Evolutionary conservation across 2,113 vertebrate species (phyloP).

Genomic region (Grallaria varia): DNA sequence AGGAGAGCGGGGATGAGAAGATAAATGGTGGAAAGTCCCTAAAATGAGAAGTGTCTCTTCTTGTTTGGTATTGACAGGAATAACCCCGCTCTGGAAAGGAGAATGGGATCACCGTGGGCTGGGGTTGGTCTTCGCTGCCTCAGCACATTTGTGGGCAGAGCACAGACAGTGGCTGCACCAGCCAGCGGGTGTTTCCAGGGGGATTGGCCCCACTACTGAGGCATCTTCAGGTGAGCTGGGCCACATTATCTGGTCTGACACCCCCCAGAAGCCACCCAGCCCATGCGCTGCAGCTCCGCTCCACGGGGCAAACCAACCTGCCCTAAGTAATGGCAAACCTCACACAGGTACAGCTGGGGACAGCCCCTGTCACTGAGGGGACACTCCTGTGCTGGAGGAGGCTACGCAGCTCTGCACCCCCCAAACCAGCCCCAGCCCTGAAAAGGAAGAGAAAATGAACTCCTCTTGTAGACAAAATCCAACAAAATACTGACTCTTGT

Average conservation of each 20-base stretch:
- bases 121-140: background rate
- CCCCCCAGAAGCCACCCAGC: background rate
- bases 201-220: rapidly evolving
- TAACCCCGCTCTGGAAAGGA: background rate
- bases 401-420: background rate
- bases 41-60: background rate
- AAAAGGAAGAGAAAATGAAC: background rate
- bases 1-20: background rate
- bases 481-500: background rate
- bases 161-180: rapidly evolving
- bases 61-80: background rate
- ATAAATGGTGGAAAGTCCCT: background rate
- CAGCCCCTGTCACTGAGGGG: background rate
- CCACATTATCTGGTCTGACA: background rate
- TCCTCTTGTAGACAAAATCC: background rate
- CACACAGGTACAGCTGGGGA: rapidly evolving
- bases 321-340: background rate
- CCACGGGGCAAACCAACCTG: rapidly evolving
- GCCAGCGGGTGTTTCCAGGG: background rate
- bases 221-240: background rate
- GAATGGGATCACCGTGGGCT: background rate
- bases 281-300: background rate
- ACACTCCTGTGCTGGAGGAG: background rate
- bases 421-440: background rate
- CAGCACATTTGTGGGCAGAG: background rate